A percentile compares a stretch with the other conserved stretches of the same genome.
Conservation (phyloP, 2,797 vertebrate genomes). For the Falco columbarius region DNA sequence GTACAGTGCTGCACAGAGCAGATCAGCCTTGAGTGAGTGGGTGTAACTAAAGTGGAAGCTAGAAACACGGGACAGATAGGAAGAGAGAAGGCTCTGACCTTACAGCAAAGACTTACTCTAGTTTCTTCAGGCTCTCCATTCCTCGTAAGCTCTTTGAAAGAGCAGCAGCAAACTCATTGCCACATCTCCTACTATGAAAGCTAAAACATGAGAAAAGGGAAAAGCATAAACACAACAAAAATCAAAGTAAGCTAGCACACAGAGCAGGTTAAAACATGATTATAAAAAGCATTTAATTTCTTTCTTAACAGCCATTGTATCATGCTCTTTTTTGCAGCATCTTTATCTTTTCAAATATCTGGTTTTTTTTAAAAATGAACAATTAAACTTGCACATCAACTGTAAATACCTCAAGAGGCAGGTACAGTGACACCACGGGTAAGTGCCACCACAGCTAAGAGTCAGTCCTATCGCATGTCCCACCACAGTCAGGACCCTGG, state of each 20-base stretch:
- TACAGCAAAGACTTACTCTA: slow-evolving; percentile 81
- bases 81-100: not conserved
- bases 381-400: not conserved
- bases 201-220: slow-evolving; percentile 68
- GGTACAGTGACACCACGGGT: not conserved
- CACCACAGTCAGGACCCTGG: not conserved
- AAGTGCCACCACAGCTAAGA: not conserved
- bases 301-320: not conserved
- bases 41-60: not conserved
- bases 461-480: not conserved
- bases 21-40: not conserved
- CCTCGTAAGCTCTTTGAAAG: slow-evolving; percentile 79
- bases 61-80: not conserved
- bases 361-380: too few relatives aligned
- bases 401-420: not conserved
- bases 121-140: slow-evolving; percentile 78
- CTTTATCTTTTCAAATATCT: not conserved
- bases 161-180: slow-evolving; percentile 84
- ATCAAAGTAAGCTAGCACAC: not conserved
- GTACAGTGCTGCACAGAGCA: not conserved
- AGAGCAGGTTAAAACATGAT: not conserved
- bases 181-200: slow-evolving; percentile 87
- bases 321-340: not conserved
- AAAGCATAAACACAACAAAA: not conserved
- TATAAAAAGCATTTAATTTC: not conserved